Base-by-base conservation (phyloP, 2,888 invertebrate species). In the Drosophila borealis region DNA sequence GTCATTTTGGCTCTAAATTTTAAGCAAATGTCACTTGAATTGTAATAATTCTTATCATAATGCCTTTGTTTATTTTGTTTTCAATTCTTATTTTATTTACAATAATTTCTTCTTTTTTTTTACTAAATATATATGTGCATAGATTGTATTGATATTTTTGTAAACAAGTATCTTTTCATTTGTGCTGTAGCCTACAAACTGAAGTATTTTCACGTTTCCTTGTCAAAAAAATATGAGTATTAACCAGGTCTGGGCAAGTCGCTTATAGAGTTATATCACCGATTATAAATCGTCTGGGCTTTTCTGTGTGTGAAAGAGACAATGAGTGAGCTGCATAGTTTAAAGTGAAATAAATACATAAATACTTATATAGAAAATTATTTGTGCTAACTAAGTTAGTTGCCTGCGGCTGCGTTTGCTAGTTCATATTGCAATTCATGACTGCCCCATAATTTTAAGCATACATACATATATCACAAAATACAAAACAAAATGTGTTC, bases 61-160 rank as follows among this genome's bases (percentile, higher is more conserved):
- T 49, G 33, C 29, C 53, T 49, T 36, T 67, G 11, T 55, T 29
- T 60, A 50, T 29, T 39, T 50, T 46, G 45, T 48, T 49, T 61
- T 46, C 37, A 10, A 54, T 59, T 50, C 45, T 57, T 56, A 37
- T 13, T 41, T 14, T 29, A 8, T 29, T 29, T 29, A 29, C 29
- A 29, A 25, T 25, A 25, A 29, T 29, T 29, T 29, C n/a, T 36
- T 56, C 19, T 19, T 6, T 17, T n/a, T 61, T 64, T 60, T 41
- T 46, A 57, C 54, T 64, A 67, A 77, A 64, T 75, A 65, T 77
- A 73, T 51, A 59, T 46, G 61, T 72, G 36, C 61, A 73, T 73
- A 66, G 59, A 55, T 59, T 74, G 44, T 74, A 79, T 74, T 53
- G 36, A 72, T 64, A 84, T 79, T 81, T 84, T 79, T 80, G 72